These are phyloP conservation scores for Carollia perspicillata DNA, from an alignment of 2,113 vertebrate species.

Conservation along the genomic window DNA sequence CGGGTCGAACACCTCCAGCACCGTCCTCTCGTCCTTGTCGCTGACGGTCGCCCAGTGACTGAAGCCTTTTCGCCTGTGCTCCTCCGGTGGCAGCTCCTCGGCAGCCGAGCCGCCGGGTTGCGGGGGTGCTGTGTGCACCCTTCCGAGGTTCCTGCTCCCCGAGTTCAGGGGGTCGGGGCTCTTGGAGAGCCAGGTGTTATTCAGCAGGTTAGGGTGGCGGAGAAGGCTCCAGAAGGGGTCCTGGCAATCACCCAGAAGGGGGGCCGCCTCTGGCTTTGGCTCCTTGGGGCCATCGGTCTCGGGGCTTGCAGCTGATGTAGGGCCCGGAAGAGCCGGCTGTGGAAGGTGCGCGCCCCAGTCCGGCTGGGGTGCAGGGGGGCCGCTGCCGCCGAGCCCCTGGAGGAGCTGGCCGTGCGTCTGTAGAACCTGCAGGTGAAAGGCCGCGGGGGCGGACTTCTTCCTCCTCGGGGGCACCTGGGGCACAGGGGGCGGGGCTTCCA, in stretches of 20 bases:
- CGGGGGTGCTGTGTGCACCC: neutral
- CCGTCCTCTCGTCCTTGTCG: slow-evolving; percentile 65
- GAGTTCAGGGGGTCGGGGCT: slow-evolving; percentile 49
- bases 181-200: slow-evolving; percentile 44
- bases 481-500: neutral
- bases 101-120: neutral
- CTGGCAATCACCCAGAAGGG: neutral
- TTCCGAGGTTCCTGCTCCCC: neutral
- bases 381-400: slow-evolving; percentile 29
- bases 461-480: slow-evolving; percentile 84
- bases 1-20: slow-evolving; percentile 68
- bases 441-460: slow-evolving; percentile 84
- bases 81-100: neutral
- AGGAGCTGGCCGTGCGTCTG: slow-evolving; percentile 69
- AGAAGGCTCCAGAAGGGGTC: slow-evolving; percentile 52
- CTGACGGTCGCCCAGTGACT: slow-evolving; percentile 71
- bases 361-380: neutral
- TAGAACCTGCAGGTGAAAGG: slow-evolving; percentile 82
- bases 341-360: fast-evolving
- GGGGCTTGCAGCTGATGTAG: neutral
- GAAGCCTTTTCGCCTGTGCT: neutral
- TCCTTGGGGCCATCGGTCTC: neutral
- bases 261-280: neutral
- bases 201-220: slow-evolving; percentile 18
- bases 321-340: fast-evolving